Evolutionary conservation across 2,113 vertebrate genomes (phyloP), one percentile per base, ranked within the genome.

Genomic region (Pao palembangensis): DNA sequence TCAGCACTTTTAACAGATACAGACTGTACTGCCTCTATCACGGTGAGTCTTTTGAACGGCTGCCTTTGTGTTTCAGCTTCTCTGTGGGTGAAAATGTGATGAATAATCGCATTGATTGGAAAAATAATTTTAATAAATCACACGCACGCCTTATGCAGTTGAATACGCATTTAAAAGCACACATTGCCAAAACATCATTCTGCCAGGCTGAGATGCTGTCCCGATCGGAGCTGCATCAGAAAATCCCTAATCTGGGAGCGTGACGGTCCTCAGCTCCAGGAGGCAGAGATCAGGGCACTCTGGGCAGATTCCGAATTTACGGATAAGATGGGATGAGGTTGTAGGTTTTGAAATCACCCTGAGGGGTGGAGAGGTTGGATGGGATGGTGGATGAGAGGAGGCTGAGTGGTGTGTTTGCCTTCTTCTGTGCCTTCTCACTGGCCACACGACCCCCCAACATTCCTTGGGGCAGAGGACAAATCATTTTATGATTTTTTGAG

Each of bases 221-320:
- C 85, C 68, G 78, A 70, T 61, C 54, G 13, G 62, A 75, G 75
- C 63, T 73, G 79, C 81, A 82, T 81, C 81, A 81, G 70, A 81
- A 38, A 85, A 77, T 79, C 80, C 85, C 69, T 82, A 75, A 86
- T 86, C 79, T 76, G 61, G 71, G 65, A 88, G 85, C 80, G 84
- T 84, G 84, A 87, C 85, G 57, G 55, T 65, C 78, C 79, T 81
- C 79, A 80, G 79, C 75, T 84, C 76, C 79, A 81, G 79, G 73
- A 83, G 81, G 73, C 69, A 58, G 73, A 81, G 82, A 85, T 81
- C 72, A 82, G 73, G 71, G 49, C 5, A 84, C 85, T 81, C 52
- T 58, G 20, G 82, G 81, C 81, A 51, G 76, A 83, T 83, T 83
- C 81, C 28, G 38, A 85, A 85, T 87, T 85, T 85, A 65, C 65